Evolutionary conservation across 2,113 vertebrate species (phyloP), one percentile per base, ranked within the genome.

Genomic region (Elaphurus davidianus): DNA sequence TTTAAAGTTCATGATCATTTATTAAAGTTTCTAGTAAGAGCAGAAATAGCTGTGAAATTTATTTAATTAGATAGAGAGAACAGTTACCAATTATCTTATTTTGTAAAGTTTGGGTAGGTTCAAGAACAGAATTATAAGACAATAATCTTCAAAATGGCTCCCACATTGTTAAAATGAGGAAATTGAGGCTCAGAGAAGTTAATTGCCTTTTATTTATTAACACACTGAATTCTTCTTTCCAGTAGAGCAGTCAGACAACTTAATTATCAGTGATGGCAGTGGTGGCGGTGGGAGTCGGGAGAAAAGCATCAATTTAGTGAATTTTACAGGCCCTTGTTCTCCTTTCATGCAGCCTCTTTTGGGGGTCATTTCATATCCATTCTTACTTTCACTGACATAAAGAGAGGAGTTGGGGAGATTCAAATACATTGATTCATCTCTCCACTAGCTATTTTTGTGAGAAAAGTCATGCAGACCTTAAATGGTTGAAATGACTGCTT

Each of bases 61-160:
- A 82, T 89, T 91, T 95, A 60, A 84, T 57, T 96, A 76, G 84
- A 54, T 36, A 91, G 74, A 40, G 40, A 40, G 40, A 93, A 90
- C 13, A 52, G 76, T 55, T 40, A 79, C 6, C 93, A 92, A 87
- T 96, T 64, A 86, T 21, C 25, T 92, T 90, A 81, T 96, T 97
- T 96, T n/a, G 14, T 83, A 90, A 95, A 96, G 30, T 93, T 84
- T 87, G 60, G 36, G 30, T 52, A 78, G 67, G 67, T 89, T 96
- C 55, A 86, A 57, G 59, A 94, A 90, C 25, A 96, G 27, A 96
- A 94, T 91, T 92, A 54, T 90, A 60, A 96, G 91, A 60, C 14
- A 90, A 36, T 64, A 71, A 74, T 97, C 59, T 94, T 92, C 14
- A 67, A 84, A 95, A 94, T 19, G 12, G 40, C 17, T 86, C 57